phyloP scores from a whole-genome alignment of 2,888 invertebrate species.

The Seladonia tumulorum region DNA sequence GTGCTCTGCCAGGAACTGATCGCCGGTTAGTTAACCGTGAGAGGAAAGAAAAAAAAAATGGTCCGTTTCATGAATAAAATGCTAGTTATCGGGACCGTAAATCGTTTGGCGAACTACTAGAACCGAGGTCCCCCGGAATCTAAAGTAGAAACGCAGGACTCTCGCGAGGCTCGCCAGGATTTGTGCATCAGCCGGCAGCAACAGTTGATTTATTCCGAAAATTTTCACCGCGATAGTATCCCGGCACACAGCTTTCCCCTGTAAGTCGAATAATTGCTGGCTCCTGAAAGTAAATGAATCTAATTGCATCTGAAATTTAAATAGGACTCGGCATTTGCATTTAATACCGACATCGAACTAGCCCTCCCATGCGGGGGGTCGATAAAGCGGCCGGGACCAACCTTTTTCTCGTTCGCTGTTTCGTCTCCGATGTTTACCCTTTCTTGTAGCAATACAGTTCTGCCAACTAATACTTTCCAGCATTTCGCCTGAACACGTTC shows the following conservation, averaged over 20 bases:
- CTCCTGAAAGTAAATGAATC: slow-evolving; percentile 79
- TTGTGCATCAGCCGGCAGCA: slow-evolving; percentile 53
- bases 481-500: background rate
- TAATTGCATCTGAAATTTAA: slow-evolving; percentile 83
- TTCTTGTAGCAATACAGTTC: background rate
- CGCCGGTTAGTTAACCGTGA: slow-evolving; percentile 37
- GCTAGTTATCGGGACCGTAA: slow-evolving; percentile 76
- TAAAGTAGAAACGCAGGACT: slow-evolving; percentile 51
- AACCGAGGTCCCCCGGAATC: slow-evolving; percentile 9
- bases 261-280: slow-evolving; percentile 71
- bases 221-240: slow-evolving; percentile 67
- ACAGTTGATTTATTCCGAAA: slow-evolving; percentile 75
- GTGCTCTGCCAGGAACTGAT: background rate
- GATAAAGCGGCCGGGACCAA: slow-evolving; percentile 49
- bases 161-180: slow-evolving; percentile 56
- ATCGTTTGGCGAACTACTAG: slow-evolving; percentile 52
- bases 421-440: background rate
- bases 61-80: slow-evolving; percentile 74
- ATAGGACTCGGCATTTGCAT: slow-evolving; percentile 78
- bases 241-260: slow-evolving; percentile 39
- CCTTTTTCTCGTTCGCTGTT: background rate
- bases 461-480: background rate
- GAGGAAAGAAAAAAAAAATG: background rate
- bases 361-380: slow-evolving; percentile 72
- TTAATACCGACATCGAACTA: slow-evolving; percentile 77